Percentiles rank a stretch among this genome's conserved stretches.
Evolutionary conservation across 2,113 vertebrate genomes (phyloP).

Genomic region (Calidris pugnax): DNA sequence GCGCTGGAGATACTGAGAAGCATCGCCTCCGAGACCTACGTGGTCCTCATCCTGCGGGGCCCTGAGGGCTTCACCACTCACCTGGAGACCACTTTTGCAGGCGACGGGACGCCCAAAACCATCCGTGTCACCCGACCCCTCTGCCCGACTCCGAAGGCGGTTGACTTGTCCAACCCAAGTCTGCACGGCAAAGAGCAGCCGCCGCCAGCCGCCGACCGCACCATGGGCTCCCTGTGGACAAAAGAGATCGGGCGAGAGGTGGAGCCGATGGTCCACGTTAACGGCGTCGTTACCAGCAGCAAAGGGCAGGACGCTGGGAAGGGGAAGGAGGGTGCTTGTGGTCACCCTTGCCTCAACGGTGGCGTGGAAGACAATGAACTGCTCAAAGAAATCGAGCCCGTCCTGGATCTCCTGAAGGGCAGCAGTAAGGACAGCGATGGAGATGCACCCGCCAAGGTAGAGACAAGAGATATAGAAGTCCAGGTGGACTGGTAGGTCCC

Average conservation of each 20-base stretch:
- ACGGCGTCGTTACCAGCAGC: constrained; percentile 53
- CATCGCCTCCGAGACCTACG: constrained; percentile 88
- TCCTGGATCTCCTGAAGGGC: constrained; percentile 86
- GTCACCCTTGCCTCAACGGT: constrained; percentile 75
- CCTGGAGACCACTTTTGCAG: constrained; percentile 91
- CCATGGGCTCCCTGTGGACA: constrained; percentile 73
- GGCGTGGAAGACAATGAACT: constrained; percentile 85
- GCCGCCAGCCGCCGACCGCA: constrained; percentile 49
- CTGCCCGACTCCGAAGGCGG: constrained; percentile 67
- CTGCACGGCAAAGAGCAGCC: constrained; percentile 80
- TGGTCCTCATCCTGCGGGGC: constrained; percentile 93
- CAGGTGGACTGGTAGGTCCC: constrained; percentile 91
- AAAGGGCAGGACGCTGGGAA: constrained; percentile 67
- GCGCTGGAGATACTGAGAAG: constrained; percentile 92
- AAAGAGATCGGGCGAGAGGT: constrained; percentile 62
- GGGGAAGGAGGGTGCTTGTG: constrained; percentile 53
- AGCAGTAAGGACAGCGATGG: constrained; percentile 78
- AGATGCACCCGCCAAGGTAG: constrained; percentile 76
- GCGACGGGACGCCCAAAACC: constrained; percentile 91
- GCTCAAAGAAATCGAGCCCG: constrained; percentile 91
- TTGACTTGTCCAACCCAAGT: constrained; percentile 79
- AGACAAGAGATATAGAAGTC: constrained; percentile 84
- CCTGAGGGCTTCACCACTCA: constrained; percentile 97
- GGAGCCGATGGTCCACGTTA: constrained; percentile 58
- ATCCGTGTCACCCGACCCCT: constrained; percentile 89